Evolutionary conservation across 2,113 vertebrate genomes (phyloP).

Genomic region (Rostratula benghalensis): DNA sequence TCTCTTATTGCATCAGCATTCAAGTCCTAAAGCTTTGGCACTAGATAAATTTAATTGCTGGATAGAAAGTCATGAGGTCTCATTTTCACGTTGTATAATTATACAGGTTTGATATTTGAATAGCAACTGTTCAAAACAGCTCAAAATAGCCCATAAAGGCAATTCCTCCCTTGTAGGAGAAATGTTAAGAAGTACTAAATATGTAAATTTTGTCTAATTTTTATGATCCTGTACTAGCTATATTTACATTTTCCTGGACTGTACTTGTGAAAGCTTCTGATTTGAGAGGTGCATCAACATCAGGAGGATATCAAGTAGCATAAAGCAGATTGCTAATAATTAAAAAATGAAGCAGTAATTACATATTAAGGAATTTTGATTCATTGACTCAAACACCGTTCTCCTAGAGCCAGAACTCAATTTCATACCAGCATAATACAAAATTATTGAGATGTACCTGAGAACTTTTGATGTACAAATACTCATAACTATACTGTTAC

Average conservation of each 20-base stretch:
- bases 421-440: neutral
- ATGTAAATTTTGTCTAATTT: neutral
- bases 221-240: neutral
- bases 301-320: neutral
- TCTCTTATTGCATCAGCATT: neutral
- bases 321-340: neutral
- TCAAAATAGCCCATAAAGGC: neutral
- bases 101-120: neutral
- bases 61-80: neutral
- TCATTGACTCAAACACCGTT: neutral
- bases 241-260: neutral
- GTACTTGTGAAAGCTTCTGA: neutral
- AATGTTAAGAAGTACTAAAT: neutral
- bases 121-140: neutral
- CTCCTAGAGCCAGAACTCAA: neutral
- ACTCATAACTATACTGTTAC: neutral
- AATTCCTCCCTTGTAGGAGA: neutral
- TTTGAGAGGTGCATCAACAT: accelerated
- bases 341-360: neutral
- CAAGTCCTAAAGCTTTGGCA: neutral
- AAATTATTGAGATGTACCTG: neutral
- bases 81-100: neutral
- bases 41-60: neutral
- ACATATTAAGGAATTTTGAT: neutral
- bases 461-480: neutral